phyloP scores from a whole-genome alignment of 2,113 vertebrate species.

The Drymodes brunneopygia region DNA sequence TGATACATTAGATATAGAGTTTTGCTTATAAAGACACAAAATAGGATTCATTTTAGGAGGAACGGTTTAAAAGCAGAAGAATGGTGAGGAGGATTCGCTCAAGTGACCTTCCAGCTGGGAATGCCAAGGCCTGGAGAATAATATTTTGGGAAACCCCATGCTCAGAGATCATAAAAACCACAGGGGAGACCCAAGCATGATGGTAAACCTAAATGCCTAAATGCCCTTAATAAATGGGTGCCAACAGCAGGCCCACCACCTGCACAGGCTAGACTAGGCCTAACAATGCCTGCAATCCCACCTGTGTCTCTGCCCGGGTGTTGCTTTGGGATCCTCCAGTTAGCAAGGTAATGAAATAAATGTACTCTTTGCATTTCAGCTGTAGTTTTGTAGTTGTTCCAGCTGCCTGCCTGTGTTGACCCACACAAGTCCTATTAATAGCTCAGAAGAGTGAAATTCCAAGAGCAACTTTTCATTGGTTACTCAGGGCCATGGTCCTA shows the following conservation, averaged over 20 bases:
- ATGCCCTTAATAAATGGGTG: background rate
- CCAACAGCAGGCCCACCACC: background rate
- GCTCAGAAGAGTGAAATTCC: background rate
- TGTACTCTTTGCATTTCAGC: background rate
- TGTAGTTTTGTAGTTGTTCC: too few relatives aligned
- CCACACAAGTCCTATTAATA: background rate
- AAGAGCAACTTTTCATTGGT: background rate
- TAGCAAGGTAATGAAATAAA: background rate
- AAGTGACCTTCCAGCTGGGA: background rate
- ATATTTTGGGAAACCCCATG: background rate
- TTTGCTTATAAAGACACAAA: background rate
- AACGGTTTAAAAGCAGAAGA: background rate
- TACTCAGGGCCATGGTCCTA: background rate
- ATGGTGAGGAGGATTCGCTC: accelerated
- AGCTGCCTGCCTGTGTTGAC: background rate
- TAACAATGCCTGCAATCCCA: background rate
- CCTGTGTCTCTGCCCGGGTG: background rate
- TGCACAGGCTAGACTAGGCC: background rate
- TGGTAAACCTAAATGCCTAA: background rate
- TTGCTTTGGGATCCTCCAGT: background rate
- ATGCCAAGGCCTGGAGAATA: background rate
- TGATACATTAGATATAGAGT: background rate
- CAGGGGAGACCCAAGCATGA: background rate
- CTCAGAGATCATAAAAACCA: background rate
- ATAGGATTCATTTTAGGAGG: background rate